Evolutionary conservation across 2,888 invertebrate genomes (phyloP).

Genomic region (Sarcophaga variegata): DNA sequence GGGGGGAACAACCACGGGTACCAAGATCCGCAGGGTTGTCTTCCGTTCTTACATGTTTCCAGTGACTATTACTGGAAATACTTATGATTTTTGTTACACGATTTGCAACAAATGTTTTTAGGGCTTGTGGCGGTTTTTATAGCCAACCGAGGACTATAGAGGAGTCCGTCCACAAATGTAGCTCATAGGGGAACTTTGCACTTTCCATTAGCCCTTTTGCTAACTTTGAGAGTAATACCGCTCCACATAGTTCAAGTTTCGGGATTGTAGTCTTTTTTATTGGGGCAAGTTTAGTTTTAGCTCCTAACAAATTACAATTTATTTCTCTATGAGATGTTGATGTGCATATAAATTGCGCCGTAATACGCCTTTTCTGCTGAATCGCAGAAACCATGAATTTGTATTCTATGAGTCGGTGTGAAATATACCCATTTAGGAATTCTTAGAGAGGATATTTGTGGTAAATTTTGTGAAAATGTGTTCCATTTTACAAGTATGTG

Average conservation of each 20-base stretch:
- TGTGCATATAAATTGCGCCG: neutral
- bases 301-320: neutral
- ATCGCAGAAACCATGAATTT: conserved; percentile 7
- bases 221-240: neutral
- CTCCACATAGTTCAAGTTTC: neutral
- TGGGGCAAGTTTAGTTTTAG: too few relatives aligned
- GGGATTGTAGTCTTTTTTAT: neutral
- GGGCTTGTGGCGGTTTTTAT: neutral
- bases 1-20: neutral
- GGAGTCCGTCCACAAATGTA: neutral
- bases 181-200: neutral
- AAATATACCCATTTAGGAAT: conserved; percentile 11
- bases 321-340: neutral
- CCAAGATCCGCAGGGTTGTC: too few relatives aligned
- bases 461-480: conserved; percentile 2
- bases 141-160: neutral
- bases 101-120: neutral
- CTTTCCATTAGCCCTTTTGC: neutral
- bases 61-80: neutral
- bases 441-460: neutral
- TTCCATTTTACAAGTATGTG: too few relatives aligned
- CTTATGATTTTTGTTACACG: neutral
- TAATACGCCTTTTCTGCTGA: too few relatives aligned
- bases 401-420: neutral
- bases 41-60: neutral